Percentiles rank a stretch among this genome's conserved stretches.
phyloP scores from a whole-genome alignment of 2,113 vertebrate species.

The Python bivittatus region DNA sequence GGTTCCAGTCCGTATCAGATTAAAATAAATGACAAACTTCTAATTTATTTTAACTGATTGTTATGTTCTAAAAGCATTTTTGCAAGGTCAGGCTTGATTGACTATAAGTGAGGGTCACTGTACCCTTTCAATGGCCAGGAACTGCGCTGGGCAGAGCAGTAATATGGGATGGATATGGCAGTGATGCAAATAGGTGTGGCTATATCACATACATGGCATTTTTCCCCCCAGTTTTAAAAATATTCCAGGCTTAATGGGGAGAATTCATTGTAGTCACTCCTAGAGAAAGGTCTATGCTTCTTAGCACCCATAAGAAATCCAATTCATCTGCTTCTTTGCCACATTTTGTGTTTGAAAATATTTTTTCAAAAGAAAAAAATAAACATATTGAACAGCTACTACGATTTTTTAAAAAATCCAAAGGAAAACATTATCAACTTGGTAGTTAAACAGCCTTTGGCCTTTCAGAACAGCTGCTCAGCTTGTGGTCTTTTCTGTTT shows the following conservation, averaged over 20 bases:
- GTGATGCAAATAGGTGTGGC: not conserved
- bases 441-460: slow-evolving; percentile 32
- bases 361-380: not conserved
- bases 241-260: not conserved
- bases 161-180: not conserved
- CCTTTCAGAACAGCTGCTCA: slow-evolving; percentile 58
- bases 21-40: not conserved
- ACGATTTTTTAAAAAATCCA: not conserved
- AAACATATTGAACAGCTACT: not conserved
- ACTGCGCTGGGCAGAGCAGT: not conserved
- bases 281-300: not conserved
- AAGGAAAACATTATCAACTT: not conserved
- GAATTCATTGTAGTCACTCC: not conserved
- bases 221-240: not conserved
- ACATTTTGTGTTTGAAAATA: not conserved
- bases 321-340: not conserved
- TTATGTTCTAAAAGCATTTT: not conserved
- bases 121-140: not conserved
- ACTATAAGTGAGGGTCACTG: not conserved
- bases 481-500: slow-evolving; percentile 56
- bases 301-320: not conserved
- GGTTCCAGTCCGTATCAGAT: not conserved
- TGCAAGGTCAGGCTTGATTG: not conserved
- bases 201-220: not conserved
- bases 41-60: not conserved